phyloP scores from a whole-genome alignment of 2,113 vertebrate genomes.

The Chrysochloris asiatica region DNA sequence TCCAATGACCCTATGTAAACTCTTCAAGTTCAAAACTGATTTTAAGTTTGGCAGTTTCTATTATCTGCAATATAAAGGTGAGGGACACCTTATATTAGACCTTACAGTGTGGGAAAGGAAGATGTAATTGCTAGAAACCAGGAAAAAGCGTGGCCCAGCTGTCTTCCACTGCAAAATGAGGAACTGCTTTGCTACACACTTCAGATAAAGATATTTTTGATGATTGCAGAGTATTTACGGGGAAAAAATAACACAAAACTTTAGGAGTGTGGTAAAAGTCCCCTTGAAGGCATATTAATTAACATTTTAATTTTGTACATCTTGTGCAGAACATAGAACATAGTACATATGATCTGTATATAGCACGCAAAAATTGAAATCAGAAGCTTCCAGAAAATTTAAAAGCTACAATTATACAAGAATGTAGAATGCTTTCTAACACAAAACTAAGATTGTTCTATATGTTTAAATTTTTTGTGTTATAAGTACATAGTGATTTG shows the following conservation, averaged over 20 bases:
- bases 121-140: constrained; percentile 30
- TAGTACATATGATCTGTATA: not conserved
- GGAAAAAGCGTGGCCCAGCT: not conserved
- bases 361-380: constrained; percentile 21
- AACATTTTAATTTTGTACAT: not conserved
- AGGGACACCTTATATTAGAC: constrained; percentile 59
- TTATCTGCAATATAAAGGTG: constrained; percentile 48
- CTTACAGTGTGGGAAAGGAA: constrained; percentile 33
- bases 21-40: constrained; percentile 67
- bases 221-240: not conserved
- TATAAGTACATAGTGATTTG: constrained; percentile 39
- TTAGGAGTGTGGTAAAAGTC: not conserved
- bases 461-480: not conserved
- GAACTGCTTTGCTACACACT: not conserved
- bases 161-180: not conserved
- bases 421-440: not conserved
- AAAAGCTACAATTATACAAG: not conserved
- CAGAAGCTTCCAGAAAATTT: not conserved
- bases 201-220: constrained; percentile 17
- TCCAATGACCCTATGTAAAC: constrained; percentile 44
- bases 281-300: not conserved
- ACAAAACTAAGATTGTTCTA: constrained; percentile 20
- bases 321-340: not conserved
- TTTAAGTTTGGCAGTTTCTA: constrained; percentile 59
- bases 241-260: not conserved